Evolutionary conservation across 2,797 vertebrate genomes (phyloP).

Genomic region (Coregonus sp.): DNA sequence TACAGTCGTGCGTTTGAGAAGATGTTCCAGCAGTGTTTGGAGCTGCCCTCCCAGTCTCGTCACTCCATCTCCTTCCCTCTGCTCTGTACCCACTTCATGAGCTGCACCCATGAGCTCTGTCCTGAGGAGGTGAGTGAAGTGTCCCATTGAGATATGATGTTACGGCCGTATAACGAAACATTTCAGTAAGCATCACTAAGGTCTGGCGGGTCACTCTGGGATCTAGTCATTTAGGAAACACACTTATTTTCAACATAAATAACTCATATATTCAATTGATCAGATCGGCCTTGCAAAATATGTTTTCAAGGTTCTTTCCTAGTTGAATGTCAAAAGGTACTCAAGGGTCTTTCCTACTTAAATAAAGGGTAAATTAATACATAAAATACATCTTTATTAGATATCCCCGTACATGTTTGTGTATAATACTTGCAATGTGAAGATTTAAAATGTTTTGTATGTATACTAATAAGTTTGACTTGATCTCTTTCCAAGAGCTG

Average conservation of each 20-base stretch:
- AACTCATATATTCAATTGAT: background rate
- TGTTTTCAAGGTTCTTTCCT: background rate
- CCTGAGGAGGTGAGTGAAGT: slow-evolving; percentile 93
- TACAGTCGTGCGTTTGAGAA: slow-evolving; percentile 99
- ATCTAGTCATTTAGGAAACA: background rate
- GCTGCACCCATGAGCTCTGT: slow-evolving; percentile 97
- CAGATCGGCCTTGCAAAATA: too few relatives aligned
- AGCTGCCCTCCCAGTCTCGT: slow-evolving; percentile 95
- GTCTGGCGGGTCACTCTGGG: background rate
- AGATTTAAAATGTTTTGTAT: background rate
- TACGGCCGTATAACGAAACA: background rate
- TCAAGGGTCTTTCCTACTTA: background rate
- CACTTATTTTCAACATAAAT: background rate
- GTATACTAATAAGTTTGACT: background rate
- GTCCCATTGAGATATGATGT: background rate
- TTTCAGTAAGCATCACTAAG: background rate
- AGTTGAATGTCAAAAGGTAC: background rate
- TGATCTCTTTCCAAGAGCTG: slow-evolving; percentile 39
- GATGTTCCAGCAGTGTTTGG: slow-evolving; percentile 99
- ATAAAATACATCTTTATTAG: background rate
- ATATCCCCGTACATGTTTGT: background rate
- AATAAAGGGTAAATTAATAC: background rate
- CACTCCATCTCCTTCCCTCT: slow-evolving; percentile 98
- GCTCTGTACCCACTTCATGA: slow-evolving; percentile 99
- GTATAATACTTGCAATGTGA: background rate